phyloP scores from a whole-genome alignment of 2,113 vertebrate species.

The Mirounga angustirostris region DNA sequence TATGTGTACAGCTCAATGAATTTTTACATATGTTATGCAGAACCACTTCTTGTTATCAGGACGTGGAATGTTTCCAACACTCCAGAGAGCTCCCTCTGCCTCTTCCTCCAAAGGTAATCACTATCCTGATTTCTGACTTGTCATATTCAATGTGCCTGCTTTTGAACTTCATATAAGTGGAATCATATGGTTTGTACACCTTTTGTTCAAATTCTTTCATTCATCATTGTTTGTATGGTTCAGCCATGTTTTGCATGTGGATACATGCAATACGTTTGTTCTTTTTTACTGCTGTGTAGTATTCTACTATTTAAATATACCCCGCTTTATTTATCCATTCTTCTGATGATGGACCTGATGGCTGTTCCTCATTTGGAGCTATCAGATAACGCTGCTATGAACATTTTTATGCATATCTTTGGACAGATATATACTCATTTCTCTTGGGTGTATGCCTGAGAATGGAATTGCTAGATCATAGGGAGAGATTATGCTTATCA shows the following conservation, averaged over 20 bases:
- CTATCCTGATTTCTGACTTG: neutral
- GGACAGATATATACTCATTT: neutral
- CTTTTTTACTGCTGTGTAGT: neutral
- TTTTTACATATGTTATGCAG: neutral
- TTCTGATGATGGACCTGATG: neutral
- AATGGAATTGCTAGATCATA: neutral
- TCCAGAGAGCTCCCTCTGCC: neutral
- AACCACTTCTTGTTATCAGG: neutral
- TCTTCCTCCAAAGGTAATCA: neutral
- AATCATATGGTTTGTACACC: neutral
- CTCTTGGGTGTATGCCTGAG: neutral
- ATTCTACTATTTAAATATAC: neutral
- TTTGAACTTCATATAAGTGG: neutral
- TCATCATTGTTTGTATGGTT: neutral
- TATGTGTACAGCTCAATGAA: neutral
- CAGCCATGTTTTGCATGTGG: neutral
- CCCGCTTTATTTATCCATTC: neutral
- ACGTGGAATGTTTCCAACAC: neutral
- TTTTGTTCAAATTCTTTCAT: neutral
- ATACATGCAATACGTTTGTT: neutral
- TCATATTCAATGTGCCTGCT: neutral
- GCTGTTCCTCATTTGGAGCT: neutral
- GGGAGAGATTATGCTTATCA: neutral
- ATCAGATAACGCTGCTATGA: neutral
- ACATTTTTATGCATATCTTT: slow-evolving; percentile 9